Base-by-base conservation (phyloP, 1,140 invertebrate genomes). In the Bombus confusus region DNA sequence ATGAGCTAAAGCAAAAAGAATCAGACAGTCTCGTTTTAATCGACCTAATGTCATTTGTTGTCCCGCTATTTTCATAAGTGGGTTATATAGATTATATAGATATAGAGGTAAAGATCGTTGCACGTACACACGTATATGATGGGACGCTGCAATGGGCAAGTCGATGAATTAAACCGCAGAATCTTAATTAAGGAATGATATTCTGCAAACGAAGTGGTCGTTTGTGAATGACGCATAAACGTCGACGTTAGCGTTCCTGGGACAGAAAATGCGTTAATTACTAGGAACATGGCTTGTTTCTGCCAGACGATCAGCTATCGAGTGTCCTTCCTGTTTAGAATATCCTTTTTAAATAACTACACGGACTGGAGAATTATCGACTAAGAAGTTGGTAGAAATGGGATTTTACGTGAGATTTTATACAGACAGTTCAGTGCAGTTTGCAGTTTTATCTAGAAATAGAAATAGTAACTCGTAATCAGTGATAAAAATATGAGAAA, bases 181-280 rank as follows among this genome's bases (percentile, higher is more conserved):
- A 76, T 71, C 25, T 18, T 88, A 72, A 85, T 83, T 57, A 52
- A 64, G 66, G 73, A 71, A 85, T 72, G 52, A 88, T 69, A 85
- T 69, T 85, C 25, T 79, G 62, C 57, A n/a, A 37, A 64, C 41
- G 13, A 34, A 15, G 43, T 64, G 3, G 12, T 47, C 57, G 34
- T 25, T 72, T 39, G 68, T 77, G 69, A 72, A 86, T 77, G 73
- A 66, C 68, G 77, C 59, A 69, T 22, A 74, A 77, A 59, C 47
- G 64, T 22, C 34, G 43, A 66, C 59, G 62, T 31, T 66, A 28
- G 8, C 15, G 59, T 62, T 62, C 59, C 10, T n/a, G 2, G 28
- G n/a, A 34, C 64, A 18, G n/a, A n/a, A 66, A 31, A 31, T 31
- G 64, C 64, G n/a, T n/a, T 5, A 12, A 62, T n/a, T 31, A 31